phyloP scores from a whole-genome alignment of 2,888 invertebrate species.

The Dicyrtoma fusca region DNA sequence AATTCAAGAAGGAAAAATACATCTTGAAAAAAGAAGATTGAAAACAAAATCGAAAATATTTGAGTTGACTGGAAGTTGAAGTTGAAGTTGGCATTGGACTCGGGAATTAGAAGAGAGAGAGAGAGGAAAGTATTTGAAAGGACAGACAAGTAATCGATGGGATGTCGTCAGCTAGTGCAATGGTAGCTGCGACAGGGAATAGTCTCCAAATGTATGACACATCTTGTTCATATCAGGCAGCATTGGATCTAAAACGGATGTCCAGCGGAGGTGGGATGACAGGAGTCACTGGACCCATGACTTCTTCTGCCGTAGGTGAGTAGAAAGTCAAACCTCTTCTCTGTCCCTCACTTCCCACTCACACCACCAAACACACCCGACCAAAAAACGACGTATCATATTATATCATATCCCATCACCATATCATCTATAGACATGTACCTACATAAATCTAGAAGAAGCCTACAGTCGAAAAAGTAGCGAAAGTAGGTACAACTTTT shows the following conservation, averaged over 20 bases:
- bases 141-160: slow-evolving; percentile 39
- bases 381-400: not conserved
- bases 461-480: too few species aligned
- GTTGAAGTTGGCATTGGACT: not conserved
- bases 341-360: not conserved
- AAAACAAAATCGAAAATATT: slow-evolving; percentile 17
- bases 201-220: slow-evolving; percentile 78
- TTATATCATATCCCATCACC: too few species aligned
- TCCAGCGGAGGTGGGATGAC: slow-evolving; percentile 56
- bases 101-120: not conserved
- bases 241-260: slow-evolving; percentile 73
- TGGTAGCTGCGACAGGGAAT: slow-evolving; percentile 55
- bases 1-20: slow-evolving; percentile 3
- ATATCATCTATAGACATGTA: too few species aligned
- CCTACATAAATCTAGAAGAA: too few species aligned
- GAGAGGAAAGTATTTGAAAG: slow-evolving; percentile 4
- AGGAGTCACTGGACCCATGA: slow-evolving; percentile 55
- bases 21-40: not conserved
- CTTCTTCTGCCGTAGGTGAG: slow-evolving; percentile 56
- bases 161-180: slow-evolving; percentile 56
- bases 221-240: slow-evolving; percentile 88
- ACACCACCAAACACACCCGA: not conserved
- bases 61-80: too few species aligned
- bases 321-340: slow-evolving; percentile 25
- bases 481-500: too few species aligned